A percentile compares a stretch with the other conserved stretches of the same genome.
Evolutionary conservation across 2,888 invertebrate species (phyloP).

Genomic region (Hymenopus coronatus): DNA sequence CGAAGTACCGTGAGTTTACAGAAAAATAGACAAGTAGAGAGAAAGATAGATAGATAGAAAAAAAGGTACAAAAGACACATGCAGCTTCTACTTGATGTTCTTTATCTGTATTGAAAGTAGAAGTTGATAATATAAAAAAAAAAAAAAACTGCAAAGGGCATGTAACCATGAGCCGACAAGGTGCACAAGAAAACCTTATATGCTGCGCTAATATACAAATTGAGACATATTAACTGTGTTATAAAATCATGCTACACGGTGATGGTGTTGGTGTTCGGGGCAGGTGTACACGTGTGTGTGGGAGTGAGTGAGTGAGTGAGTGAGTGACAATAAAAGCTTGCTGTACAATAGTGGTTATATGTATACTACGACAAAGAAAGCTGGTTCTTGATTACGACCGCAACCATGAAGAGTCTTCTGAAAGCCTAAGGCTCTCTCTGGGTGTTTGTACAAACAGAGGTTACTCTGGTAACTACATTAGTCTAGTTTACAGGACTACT

Average conservation of each 20-base stretch:
- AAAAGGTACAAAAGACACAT: background rate
- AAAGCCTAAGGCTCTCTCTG: background rate
- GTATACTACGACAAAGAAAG: background rate
- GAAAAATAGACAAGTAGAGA: slow-evolving; percentile 18
- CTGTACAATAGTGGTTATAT: background rate
- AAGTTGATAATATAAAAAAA: background rate
- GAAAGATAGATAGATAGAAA: slow-evolving; percentile 9
- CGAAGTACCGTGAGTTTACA: background rate
- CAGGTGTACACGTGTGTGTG: background rate
- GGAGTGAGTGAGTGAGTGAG: background rate
- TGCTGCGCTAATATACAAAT: background rate
- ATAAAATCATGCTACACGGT: background rate
- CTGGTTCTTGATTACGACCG: background rate
- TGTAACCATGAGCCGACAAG: background rate
- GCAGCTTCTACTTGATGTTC: background rate
- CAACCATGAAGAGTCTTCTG: background rate
- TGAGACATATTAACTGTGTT: background rate
- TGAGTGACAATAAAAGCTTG: background rate
- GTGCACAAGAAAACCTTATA: background rate
- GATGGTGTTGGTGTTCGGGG: background rate
- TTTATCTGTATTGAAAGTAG: background rate
- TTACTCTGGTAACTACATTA: background rate
- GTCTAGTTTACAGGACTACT: background rate
- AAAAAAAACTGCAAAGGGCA: background rate
- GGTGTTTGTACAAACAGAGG: background rate